Base-by-base conservation (phyloP, 2,797 vertebrate species). In the Pogonophryne albipinna region DNA sequence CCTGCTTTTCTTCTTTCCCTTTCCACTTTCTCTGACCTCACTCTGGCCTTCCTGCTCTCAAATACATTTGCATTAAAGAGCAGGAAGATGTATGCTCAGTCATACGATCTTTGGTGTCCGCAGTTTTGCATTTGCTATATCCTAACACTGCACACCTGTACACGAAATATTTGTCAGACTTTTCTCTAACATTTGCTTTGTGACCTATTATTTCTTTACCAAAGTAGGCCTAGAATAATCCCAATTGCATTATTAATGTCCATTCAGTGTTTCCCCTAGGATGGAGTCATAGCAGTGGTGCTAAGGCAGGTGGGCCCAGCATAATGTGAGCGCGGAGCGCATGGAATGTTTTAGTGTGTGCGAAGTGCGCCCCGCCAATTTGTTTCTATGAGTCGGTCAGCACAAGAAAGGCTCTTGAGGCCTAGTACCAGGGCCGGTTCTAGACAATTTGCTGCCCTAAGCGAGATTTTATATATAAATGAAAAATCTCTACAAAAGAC, bases 1-100 rank as follows among this genome's bases (percentile, higher is more conserved):
- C 2, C 14, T 65, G 51, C 12, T 13, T 38, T 23, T 58, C 9
- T 15, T 53, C 34, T 34, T 27, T 55, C 13, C 6, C n/a, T 4
- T 61, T 8, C 4, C 11, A 31, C n/a, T 41, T 57, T 13, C 20
- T 74, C 20, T 19, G 20, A 6, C 38, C 19, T 68, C n/a, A 1
- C 17, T n/a, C 10, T 55, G 42, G 44, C 41, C 41, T 60, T 38
- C 10, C n/a, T 80, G 6, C 50, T 86, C 82, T 87, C 4, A 82
- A 74, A 90, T 62, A 65, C 1, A 77, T 88, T 90, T 90, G 66
- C 59, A 5, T 87, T 17, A 15, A 46, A 65, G 41, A 15, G 13
- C 44, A 12, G n/a, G 2, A 60, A 44, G 4, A 46, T 67, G 52
- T 58, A 38, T 68, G 59, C 67, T 51, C 3, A 55, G 68, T 78